phyloP scores from a whole-genome alignment of 1,140 invertebrate genomes.

The Macrobrachium rosenbergii region DNA sequence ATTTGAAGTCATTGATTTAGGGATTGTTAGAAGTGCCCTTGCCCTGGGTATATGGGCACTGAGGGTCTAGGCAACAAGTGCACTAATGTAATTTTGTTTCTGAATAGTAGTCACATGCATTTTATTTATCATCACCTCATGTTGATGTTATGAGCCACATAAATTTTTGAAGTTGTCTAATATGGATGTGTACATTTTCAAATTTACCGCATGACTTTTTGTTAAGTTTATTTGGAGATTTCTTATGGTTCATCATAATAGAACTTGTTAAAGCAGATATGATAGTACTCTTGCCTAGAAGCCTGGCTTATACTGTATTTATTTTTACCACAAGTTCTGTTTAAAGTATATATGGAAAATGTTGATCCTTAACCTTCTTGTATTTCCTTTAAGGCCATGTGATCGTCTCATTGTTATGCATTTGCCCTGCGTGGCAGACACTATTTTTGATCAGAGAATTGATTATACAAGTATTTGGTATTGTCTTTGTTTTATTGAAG shows the following conservation, averaged over 20 bases:
- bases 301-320: slow-evolving; percentile 59
- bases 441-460: slow-evolving; percentile 64
- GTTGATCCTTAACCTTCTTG: slow-evolving; percentile 57
- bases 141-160: slow-evolving; percentile 34
- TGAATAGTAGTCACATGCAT: slow-evolving; percentile 25
- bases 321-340: slow-evolving; percentile 58
- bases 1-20: slow-evolving; percentile 24
- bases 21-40: slow-evolving; percentile 40
- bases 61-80: slow-evolving; percentile 57
- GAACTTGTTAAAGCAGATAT: slow-evolving; percentile 36
- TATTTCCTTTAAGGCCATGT: slow-evolving; percentile 64
- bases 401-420: slow-evolving; percentile 63
- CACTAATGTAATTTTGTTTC: slow-evolving; percentile 40
- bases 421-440: slow-evolving; percentile 63
- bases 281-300: slow-evolving; percentile 60
- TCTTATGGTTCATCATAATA: too few relatives aligned
- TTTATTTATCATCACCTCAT: slow-evolving; percentile 31
- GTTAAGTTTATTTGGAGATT: too few relatives aligned
- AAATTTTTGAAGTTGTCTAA: too few relatives aligned
- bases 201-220: background rate
- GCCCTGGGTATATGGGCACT: slow-evolving; percentile 23
- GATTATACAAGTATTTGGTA: slow-evolving; percentile 64
- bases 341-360: slow-evolving; percentile 62
- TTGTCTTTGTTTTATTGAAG: slow-evolving; percentile 33
- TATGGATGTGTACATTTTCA: background rate